Conservation (phyloP, 2,888 invertebrate species). For the Drosophila melanocephala region DNA sequence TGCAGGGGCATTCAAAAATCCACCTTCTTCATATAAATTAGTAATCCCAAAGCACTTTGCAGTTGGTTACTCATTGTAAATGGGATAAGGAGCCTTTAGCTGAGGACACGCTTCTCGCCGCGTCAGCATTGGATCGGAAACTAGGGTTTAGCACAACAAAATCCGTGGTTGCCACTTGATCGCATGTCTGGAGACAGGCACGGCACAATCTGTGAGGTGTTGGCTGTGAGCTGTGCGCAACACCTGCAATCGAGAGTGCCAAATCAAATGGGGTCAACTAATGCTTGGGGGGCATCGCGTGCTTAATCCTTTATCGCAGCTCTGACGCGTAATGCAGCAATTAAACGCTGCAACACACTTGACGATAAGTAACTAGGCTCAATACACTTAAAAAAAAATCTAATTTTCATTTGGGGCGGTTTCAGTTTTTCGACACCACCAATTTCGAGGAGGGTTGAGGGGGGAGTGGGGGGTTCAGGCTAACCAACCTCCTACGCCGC, state of each 20-base stretch:
- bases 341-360: conserved; percentile 64
- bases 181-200: conserved; percentile 20
- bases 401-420: conserved; percentile 1
- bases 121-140: conserved; percentile 64
- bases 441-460: conserved; percentile 10
- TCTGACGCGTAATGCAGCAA: conserved; percentile 53
- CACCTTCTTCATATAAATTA: not conserved
- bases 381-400: conserved; percentile 18
- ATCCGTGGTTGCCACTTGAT: conserved; percentile 40
- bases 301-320: conserved; percentile 59
- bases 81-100: not conserved
- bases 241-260: not conserved
- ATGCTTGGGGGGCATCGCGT: conserved; percentile 54
- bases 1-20: not conserved
- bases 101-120: conserved; percentile 24
- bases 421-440: conserved; percentile 43
- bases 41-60: not conserved
- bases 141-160: conserved; percentile 44
- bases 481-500: conserved; percentile 1
- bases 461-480: not conserved
- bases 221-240: conserved; percentile 3
- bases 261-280: conserved; percentile 57
- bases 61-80: conserved; percentile 8
- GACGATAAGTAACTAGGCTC: conserved; percentile 37
- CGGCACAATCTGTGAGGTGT: not conserved